Evolutionary conservation across 2,113 vertebrate genomes (phyloP), one percentile per base, ranked within the genome.

Genomic region (Channa argus): DNA sequence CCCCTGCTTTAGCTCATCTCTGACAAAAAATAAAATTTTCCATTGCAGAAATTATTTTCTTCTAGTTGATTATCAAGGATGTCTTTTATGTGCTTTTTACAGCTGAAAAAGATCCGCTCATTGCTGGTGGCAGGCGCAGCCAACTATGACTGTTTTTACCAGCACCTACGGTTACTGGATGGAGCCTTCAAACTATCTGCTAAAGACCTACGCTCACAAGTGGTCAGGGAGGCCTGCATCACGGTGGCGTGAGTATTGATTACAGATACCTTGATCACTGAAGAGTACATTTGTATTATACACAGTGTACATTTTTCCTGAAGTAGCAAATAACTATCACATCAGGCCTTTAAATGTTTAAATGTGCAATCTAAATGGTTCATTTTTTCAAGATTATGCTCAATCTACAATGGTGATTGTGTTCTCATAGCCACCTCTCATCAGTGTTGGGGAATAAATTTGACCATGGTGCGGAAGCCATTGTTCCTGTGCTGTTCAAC

Each of bases 141-240:
- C 41, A 94, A 91, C 66, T 96, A 99, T 5, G 98, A 99, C 86
- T 96, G 97, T 72, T 99, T 99, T 86, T 99, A 96, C 88, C 98
- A 99, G 89, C 97, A 99, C 86, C 91, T 99, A 10, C 95, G 98
- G 43, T 91, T 99, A 41, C 91, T 99, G 78, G 98, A 99, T 46
- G 96, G 97, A 62, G 97, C 97, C 51, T 98, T 99, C 88, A 99
- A 99, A 90, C 94, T 99, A 77, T 99, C 98, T 0, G 98, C 97
- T 58, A 99, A 98, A 94, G 98, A 99, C 87, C 95, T 99, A 74
- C 91, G 98, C 50, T 99, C 98, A 41, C 97, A 99, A 90, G 98
- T 99, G 88, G 98, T 99, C 56, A 90, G 98, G 71, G 98, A 99
- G 92, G 98, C 96, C 8, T 99, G 98, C 92, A 96, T 99, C 80